phyloP scores from a whole-genome alignment of 2,888 invertebrate genomes.

The Tenthredo distinguenda region DNA sequence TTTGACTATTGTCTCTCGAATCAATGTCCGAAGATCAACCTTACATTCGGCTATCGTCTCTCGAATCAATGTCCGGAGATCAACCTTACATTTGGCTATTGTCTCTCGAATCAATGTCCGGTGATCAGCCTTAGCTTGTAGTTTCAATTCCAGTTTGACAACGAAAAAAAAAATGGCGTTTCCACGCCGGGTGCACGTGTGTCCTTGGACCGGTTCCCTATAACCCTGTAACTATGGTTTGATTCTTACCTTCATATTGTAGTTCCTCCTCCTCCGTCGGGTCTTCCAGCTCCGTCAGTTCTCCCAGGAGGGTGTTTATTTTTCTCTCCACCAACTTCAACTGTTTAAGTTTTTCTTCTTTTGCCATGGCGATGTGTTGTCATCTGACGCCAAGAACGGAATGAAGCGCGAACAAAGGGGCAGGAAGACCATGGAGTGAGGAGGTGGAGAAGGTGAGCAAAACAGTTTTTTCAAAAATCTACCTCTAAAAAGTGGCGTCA shows the following conservation, averaged over 20 bases:
- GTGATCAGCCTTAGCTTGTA: not conserved
- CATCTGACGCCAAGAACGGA: not conserved
- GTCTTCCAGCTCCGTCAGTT: not conserved
- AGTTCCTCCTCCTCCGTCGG: not conserved
- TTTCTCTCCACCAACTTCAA: not conserved
- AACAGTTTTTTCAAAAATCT: not conserved
- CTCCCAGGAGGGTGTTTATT: not conserved
- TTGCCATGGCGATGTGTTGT: not conserved
- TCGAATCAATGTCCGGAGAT: too few relatives aligned
- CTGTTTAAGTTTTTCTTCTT: not conserved
- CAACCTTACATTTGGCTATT: not conserved
- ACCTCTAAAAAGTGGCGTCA: not conserved
- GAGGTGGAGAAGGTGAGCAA: not conserved
- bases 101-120: slow-evolving; percentile 5
- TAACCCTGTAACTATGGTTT: not conserved
- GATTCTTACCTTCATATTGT: not conserved
- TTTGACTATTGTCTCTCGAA: not conserved
- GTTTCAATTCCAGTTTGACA: not conserved
- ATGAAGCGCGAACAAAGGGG: not conserved
- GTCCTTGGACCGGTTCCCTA: not conserved
- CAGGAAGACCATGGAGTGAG: not conserved
- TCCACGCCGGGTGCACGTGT: not conserved
- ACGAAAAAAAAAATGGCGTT: not conserved
- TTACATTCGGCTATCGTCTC: too few relatives aligned
- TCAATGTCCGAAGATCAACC: not conserved